Percentiles rank a stretch among this genome's conserved stretches.
Evolutionary conservation across 1,140 invertebrate species (phyloP).

Genomic region (Drosophila nannoptera): DNA sequence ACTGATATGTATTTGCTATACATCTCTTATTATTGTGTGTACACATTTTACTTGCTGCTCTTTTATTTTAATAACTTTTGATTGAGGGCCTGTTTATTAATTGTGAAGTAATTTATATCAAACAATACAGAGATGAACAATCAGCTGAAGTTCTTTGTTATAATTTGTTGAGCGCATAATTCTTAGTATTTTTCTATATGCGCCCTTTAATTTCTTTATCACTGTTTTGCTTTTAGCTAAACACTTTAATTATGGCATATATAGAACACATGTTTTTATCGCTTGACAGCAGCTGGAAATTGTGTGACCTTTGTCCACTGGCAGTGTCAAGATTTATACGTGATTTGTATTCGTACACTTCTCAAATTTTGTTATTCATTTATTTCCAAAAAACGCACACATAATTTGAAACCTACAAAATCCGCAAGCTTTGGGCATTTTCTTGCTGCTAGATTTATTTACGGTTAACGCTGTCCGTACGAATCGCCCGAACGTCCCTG

Average conservation of each 20-base stretch:
- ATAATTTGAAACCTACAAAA: conserved; percentile 18
- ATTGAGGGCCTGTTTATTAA: neutral
- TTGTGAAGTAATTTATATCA: neutral
- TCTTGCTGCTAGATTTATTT: conserved; percentile 15
- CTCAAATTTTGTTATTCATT: conserved; percentile 3
- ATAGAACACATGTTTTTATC: conserved; percentile 54
- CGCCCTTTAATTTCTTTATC: conserved; percentile 11
- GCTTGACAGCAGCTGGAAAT: conserved; percentile 41
- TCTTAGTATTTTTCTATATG: neutral
- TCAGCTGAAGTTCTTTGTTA: neutral
- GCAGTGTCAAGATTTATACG: conserved; percentile 12
- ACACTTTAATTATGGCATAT: conserved; percentile 20
- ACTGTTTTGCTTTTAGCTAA: conserved; percentile 6
- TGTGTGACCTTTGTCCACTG: conserved; percentile 62
- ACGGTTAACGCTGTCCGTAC: conserved; percentile 21
- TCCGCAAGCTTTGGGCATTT: conserved; percentile 18
- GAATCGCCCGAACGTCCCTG: conserved; percentile 39
- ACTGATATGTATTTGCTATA: conserved; percentile 27
- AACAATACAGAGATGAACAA: neutral
- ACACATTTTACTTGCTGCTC: neutral
- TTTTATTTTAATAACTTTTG: neutral
- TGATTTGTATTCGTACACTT: conserved; percentile 21
- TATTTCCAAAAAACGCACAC: conserved; percentile 7
- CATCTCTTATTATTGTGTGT: neutral
- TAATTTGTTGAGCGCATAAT: neutral